These are phyloP conservation scores for Lordiphosa clarofinis DNA, from an alignment of 1,140 invertebrate genomes.

Conservation along the genomic window DNA sequence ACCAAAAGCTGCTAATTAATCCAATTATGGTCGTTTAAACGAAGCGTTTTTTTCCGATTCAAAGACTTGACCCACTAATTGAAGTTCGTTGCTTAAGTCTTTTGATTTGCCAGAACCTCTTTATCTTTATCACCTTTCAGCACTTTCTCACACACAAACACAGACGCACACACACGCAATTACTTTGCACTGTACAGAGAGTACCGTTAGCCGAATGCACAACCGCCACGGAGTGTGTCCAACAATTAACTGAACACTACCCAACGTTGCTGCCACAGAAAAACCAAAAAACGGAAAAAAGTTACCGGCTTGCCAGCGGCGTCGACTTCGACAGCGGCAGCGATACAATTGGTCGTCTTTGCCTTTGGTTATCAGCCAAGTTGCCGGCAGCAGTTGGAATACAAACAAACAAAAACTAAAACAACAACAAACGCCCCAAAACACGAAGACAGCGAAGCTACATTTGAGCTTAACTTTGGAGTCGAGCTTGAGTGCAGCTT, in stretches of 20 bases:
- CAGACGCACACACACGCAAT: constrained; percentile 1
- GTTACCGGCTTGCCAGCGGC: constrained; percentile 37
- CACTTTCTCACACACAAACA: constrained; percentile 22
- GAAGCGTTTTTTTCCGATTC: no score
- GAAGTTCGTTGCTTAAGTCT: constrained; percentile 50
- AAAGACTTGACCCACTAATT: background rate
- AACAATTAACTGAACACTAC: constrained; percentile 71
- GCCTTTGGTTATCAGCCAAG: constrained; percentile 44
- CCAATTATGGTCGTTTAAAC: constrained; percentile 44
- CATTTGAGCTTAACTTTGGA: constrained; percentile 24
- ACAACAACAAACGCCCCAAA: constrained; percentile 18
- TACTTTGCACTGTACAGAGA: constrained; percentile 19
- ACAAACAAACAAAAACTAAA: constrained; percentile 36
- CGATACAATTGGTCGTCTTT: constrained; percentile 15
- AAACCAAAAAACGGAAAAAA: constrained; percentile 54
- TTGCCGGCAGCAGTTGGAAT: constrained; percentile 48
- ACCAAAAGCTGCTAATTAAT: constrained; percentile 48
- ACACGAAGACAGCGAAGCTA: constrained; percentile 9
- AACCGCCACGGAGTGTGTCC: constrained; percentile 69
- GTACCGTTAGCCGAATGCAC: constrained; percentile 53
- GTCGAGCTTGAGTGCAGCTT: constrained; percentile 50
- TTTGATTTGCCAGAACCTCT: constrained; percentile 25
- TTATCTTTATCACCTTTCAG: constrained; percentile 1
- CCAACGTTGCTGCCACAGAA: constrained; percentile 70
- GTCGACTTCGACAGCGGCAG: constrained; percentile 17